Base-by-base conservation (phyloP, 2,797 vertebrate genomes). In the Pachyuromys duprasi region DNA sequence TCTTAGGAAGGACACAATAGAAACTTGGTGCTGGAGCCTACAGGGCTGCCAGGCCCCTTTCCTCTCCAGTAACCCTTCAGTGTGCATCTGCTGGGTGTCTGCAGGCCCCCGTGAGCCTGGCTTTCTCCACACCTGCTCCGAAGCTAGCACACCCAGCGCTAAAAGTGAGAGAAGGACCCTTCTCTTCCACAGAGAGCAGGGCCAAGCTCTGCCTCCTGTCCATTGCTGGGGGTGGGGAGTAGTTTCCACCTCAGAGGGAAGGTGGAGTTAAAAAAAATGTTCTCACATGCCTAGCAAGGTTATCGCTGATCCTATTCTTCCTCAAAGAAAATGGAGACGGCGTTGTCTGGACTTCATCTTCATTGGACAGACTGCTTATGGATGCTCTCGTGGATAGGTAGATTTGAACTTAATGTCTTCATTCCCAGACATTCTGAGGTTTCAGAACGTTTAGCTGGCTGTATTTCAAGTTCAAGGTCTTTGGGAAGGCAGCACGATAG, bases 1-100 rank as follows among this genome's bases (percentile, higher is more conserved):
- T 67, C 96, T 91, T 86, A 53, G 72, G 22, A 89, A 93, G 87
- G 93, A 93, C 90, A 3, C 12, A 7, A 8, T 18, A 53, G 9
- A n/a, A 36, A 62, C 53, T 65, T 62, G 6, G 28, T 70, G 49
- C 24, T 11, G 31, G 72, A 92, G 70, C 15, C 9, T 90, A 20
- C 36, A 55, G 49, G 31, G 62, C 70, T 22, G 3, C 36, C 60
- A 26, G 53, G 6, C 4, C n/a, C 8, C 15, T 86, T 53, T 83
- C 18, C 31, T 36, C 63, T 86, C 8, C 20, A 28, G 84, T 84
- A 57, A 86, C 62, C 5, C 18, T 86, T 63, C 36, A 60, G 15
- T 63, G 9, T 53, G 24, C 22, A 45, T 45, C 86, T 92, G 75
- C 72, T 60, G 42, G 63, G 20, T 36, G 39, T 74, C 72, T 75